Conservation (phyloP, 2,797 vertebrate species). For the Ctenosaura bakeri region DNA sequence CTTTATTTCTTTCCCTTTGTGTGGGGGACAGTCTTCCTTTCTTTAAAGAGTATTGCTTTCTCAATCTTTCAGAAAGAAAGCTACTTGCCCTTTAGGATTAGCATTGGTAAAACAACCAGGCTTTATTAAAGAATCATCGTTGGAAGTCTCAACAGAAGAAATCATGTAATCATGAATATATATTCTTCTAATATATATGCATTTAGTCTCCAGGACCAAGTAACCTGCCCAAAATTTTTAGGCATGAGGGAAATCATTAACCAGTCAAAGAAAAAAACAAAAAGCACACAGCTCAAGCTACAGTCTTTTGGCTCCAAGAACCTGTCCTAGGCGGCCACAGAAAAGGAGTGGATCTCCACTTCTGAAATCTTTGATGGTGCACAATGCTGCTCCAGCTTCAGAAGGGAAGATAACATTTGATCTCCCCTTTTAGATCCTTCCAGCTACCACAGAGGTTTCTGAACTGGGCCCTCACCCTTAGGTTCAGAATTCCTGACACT, state of each 20-base stretch:
- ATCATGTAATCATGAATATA: slow-evolving; percentile 4
- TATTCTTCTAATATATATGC: not conserved
- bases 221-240: not conserved
- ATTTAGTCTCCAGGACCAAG: too few species aligned
- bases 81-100: slow-evolving; percentile 17
- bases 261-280: not conserved
- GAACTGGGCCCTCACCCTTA: too few species aligned
- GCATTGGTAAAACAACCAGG: not conserved
- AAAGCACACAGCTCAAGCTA: not conserved
- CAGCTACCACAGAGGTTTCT: too few species aligned
- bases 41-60: fast-evolving
- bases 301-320: not conserved
- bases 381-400: too few species aligned
- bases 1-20: not conserved
- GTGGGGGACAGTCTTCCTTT: not conserved
- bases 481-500: too few species aligned
- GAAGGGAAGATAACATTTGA: not conserved
- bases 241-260: not conserved
- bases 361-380: too few species aligned
- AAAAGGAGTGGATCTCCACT: not conserved
- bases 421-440: not conserved
- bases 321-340: not conserved
- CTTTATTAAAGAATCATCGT: not conserved
- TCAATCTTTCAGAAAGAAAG: not conserved
- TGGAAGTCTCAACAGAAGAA: not conserved